phyloP scores from a whole-genome alignment of 2,113 vertebrate species.

The Syngnathus scovelli region DNA sequence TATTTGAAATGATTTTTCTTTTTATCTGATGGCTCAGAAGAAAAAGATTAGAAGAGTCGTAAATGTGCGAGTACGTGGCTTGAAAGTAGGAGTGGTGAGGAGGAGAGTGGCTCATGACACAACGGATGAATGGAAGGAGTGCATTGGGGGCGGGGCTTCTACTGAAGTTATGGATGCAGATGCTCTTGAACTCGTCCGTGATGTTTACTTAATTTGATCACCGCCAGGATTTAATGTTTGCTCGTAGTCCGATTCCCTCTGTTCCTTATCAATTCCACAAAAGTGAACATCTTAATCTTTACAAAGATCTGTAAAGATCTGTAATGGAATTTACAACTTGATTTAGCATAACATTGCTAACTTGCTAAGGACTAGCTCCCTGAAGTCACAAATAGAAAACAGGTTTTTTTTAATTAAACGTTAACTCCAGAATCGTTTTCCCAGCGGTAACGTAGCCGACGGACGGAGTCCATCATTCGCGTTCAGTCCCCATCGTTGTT shows the following conservation, averaged over 20 bases:
- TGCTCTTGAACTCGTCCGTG: not conserved
- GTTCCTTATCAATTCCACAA: too few relatives aligned
- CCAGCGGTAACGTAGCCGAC: slow-evolving; percentile 7
- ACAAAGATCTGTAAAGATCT: too few relatives aligned
- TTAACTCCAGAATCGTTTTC: slow-evolving; percentile 21
- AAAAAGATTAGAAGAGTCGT: slow-evolving; percentile 22
- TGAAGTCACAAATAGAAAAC: not conserved
- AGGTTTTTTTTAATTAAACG: slow-evolving; percentile 15
- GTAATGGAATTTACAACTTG: too few relatives aligned
- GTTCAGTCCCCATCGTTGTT: slow-evolving; percentile 18
- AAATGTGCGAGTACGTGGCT: slow-evolving; percentile 15
- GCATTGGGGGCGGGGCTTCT: slow-evolving; percentile 17
- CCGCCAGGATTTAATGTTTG: too few relatives aligned
- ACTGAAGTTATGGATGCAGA: slow-evolving; percentile 22
- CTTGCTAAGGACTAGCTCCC: not conserved
- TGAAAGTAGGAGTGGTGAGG: slow-evolving; percentile 59
- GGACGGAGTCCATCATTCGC: slow-evolving; percentile 20
- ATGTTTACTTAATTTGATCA: too few relatives aligned
- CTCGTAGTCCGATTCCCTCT: too few relatives aligned
- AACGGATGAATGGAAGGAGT: slow-evolving; percentile 35
- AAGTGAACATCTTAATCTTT: too few relatives aligned
- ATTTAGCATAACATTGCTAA: too few relatives aligned
- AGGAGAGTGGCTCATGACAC: slow-evolving; percentile 52
- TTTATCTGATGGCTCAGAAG: slow-evolving; percentile 18
- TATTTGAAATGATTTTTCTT: not conserved